phyloP scores from a whole-genome alignment of 2,888 invertebrate genomes.

The Phengaris arion region DNA sequence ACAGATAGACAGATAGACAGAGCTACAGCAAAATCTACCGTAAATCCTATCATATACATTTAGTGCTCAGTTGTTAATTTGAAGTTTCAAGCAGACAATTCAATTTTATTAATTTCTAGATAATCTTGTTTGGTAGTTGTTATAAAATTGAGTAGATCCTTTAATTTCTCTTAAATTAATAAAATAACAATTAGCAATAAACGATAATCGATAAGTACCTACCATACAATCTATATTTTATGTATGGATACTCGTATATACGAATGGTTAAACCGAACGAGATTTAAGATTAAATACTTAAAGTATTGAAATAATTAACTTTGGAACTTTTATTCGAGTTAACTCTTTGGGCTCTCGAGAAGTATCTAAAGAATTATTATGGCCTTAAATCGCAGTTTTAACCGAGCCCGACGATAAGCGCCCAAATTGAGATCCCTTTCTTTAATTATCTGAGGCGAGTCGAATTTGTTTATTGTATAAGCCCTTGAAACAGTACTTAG shows the following conservation, averaged over 20 bases:
- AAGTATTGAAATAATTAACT: slow-evolving; percentile 3
- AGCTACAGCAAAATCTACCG: no score
- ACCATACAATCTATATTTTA: background rate
- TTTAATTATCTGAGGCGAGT: slow-evolving; percentile 16
- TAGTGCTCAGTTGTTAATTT: no score
- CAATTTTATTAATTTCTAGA: no score
- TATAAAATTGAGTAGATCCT: no score
- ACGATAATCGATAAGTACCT: no score
- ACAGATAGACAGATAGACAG: no score
- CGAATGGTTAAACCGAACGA: background rate
- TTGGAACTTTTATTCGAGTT: background rate
- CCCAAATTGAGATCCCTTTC: slow-evolving; percentile 8
- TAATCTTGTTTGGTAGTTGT: no score
- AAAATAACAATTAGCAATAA: no score
- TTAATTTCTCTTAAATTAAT: no score
- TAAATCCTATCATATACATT: no score
- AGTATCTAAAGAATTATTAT: slow-evolving; percentile 30
- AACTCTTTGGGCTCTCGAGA: background rate
- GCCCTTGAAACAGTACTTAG: slow-evolving; percentile 38
- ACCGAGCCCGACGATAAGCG: slow-evolving; percentile 13
- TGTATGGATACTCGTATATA: background rate
- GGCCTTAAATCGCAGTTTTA: slow-evolving; percentile 13
- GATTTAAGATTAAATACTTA: background rate
- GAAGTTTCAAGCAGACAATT: no score
- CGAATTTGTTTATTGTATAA: slow-evolving; percentile 46